Conservation (phyloP, 2,797 vertebrate species). For the Euphonia xanthogaster region DNA sequence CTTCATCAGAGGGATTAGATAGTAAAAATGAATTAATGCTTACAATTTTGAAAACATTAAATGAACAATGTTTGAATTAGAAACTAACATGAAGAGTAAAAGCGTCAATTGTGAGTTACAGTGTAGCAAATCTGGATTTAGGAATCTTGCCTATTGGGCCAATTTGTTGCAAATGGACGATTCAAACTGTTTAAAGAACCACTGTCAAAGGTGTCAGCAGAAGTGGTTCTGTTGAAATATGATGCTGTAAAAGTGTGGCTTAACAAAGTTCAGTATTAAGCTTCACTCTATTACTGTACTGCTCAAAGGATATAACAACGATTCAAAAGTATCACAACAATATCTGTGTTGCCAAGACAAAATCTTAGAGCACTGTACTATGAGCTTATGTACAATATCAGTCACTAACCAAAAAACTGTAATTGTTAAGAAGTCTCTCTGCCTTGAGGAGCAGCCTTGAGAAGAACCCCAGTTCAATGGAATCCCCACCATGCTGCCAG, state of each 20-base stretch:
- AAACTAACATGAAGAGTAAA: not conserved
- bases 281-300: not conserved
- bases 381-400: accelerated
- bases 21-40: not conserved
- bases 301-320: not conserved
- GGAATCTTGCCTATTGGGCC: not conserved
- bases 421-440: not conserved
- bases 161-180: accelerated
- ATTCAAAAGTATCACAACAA: not conserved
- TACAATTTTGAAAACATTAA: not conserved
- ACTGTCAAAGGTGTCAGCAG: not conserved
- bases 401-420: not conserved
- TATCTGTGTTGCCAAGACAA: not conserved
- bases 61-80: not conserved
- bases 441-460: not conserved
- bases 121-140: not conserved
- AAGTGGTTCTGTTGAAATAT: not conserved
- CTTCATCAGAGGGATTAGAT: not conserved
- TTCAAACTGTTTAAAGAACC: not conserved
- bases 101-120: not conserved
- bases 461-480: not conserved
- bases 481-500: not conserved
- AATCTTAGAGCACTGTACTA: not conserved
- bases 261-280: not conserved
- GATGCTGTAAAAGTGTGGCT: not conserved